These are phyloP conservation scores for Semaprochilodus insignis DNA, from an alignment of 2,797 vertebrate species.

Conservation along the genomic window DNA sequence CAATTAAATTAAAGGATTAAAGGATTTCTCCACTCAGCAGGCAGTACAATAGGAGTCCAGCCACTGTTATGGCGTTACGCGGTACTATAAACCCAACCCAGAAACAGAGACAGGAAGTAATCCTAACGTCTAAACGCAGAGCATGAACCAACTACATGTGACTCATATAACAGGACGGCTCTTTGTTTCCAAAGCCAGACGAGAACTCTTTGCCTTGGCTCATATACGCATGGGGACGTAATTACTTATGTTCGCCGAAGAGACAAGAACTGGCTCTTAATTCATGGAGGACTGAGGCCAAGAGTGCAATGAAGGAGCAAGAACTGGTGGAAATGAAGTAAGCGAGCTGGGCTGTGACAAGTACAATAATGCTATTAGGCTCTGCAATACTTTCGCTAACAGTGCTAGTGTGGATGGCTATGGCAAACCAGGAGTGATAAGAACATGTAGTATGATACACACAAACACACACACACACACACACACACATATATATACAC, in stretches of 20 bases:
- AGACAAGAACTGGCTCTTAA: not conserved
- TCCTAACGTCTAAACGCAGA: not conserved
- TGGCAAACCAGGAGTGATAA: too few relatives aligned
- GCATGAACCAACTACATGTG: not conserved
- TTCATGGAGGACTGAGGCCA: not conserved
- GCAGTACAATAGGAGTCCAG: not conserved
- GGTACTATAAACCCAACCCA: not conserved
- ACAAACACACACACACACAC: too few relatives aligned
- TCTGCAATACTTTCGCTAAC: too few relatives aligned
- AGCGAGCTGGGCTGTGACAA: not conserved
- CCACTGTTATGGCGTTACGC: not conserved
- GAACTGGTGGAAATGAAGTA: not conserved
- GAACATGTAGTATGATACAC: too few relatives aligned
- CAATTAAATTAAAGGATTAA: constrained; percentile 42
- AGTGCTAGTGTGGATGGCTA: too few relatives aligned
- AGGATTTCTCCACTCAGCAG: constrained; percentile 8
- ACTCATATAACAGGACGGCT: not conserved
- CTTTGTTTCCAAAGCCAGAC: not conserved
- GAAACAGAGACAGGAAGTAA: not conserved
- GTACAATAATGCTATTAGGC: not conserved
- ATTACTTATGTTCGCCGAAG: constrained; percentile 1
- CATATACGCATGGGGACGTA: not conserved
- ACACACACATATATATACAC: too few relatives aligned
- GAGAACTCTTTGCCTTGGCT: not conserved
- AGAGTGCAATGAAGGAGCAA: not conserved